These are phyloP conservation scores for Pempheris klunzingeri DNA, from an alignment of 2,797 vertebrate genomes.

Conservation along the genomic window DNA sequence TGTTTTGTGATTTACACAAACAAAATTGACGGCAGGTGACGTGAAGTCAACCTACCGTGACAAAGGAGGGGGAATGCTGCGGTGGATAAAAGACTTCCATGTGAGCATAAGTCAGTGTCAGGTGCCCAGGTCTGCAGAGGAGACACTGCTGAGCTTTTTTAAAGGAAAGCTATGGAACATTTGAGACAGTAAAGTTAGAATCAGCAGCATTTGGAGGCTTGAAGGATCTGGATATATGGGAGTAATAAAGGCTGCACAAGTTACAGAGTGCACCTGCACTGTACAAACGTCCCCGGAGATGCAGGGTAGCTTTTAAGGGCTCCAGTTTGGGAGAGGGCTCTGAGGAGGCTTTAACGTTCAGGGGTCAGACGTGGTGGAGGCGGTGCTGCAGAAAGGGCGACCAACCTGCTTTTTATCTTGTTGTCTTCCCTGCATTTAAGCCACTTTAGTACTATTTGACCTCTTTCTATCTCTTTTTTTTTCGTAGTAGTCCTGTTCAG, in stretches of 20 bases:
- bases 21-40: slow-evolving; percentile 14
- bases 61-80: slow-evolving; percentile 14
- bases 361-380: slow-evolving; percentile 29
- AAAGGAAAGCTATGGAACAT: slow-evolving; percentile 62
- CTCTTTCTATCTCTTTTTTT: background rate
- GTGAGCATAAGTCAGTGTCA: slow-evolving; percentile 51
- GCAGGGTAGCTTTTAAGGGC: slow-evolving; percentile 21
- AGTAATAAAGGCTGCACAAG: slow-evolving; percentile 59
- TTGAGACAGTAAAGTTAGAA: slow-evolving; percentile 63
- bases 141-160: slow-evolving; percentile 57
- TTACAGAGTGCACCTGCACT: slow-evolving; percentile 52
- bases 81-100: slow-evolving; percentile 23
- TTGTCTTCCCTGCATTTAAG: slow-evolving; percentile 14
- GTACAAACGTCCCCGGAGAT: slow-evolving; percentile 15
- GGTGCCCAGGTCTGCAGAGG: slow-evolving; percentile 37
- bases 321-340: slow-evolving; percentile 17
- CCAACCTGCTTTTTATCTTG: slow-evolving; percentile 31
- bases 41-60: background rate
- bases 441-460: background rate
- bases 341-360: slow-evolving; percentile 34
- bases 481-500: background rate
- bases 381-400: slow-evolving; percentile 1
- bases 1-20: slow-evolving; percentile 1
- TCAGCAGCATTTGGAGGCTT: slow-evolving; percentile 64
- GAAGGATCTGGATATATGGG: slow-evolving; percentile 67